A percentile compares a stretch with the other conserved stretches of the same genome.
These are phyloP conservation scores for Pandemis heparana DNA, from an alignment of 2,888 invertebrate species.

Conservation along the genomic window DNA sequence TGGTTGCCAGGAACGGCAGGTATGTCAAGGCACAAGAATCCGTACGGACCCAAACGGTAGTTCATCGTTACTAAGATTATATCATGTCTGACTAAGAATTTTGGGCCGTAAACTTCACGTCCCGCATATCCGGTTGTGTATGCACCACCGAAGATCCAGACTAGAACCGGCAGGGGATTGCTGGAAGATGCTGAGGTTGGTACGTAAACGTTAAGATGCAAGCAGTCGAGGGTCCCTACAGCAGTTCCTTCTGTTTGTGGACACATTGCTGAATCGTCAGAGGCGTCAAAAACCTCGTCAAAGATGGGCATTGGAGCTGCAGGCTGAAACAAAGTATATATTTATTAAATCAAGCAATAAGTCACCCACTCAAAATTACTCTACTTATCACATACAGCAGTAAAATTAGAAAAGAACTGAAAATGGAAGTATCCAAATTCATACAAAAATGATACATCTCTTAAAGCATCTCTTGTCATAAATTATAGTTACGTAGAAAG, in stretches of 20 bases:
- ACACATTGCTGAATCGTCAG: slow-evolving; percentile 34
- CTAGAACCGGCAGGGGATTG: slow-evolving; percentile 62
- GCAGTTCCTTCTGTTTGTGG: slow-evolving; percentile 50
- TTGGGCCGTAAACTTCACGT: slow-evolving; percentile 55
- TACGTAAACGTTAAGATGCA: slow-evolving; percentile 62
- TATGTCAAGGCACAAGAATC: slow-evolving; percentile 66
- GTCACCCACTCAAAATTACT: too few relatives aligned
- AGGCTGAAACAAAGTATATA: neutral
- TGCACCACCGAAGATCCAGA: slow-evolving; percentile 64
- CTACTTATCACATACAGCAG: too few relatives aligned
- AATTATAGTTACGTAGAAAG: too few relatives aligned
- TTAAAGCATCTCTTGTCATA: too few relatives aligned
- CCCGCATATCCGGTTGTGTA: slow-evolving; percentile 49
- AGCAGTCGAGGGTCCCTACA: slow-evolving; percentile 64
- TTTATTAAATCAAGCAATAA: too few relatives aligned
- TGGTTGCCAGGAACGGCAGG: slow-evolving; percentile 65
- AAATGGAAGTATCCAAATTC: too few relatives aligned
- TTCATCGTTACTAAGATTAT: slow-evolving; percentile 64
- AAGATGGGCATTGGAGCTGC: slow-evolving; percentile 27
- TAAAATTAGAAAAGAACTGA: too few relatives aligned
- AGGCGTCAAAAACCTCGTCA: slow-evolving; percentile 33
- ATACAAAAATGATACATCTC: too few relatives aligned
- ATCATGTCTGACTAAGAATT: slow-evolving; percentile 60
- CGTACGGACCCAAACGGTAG: slow-evolving; percentile 65
- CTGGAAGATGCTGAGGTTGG: slow-evolving; percentile 53